Percentiles rank a stretch among this genome's conserved stretches.
These are phyloP conservation scores for Echinarachnius parma DNA, from an alignment of 53 echinoderm and acorn worm species.

Conservation along the genomic window DNA sequence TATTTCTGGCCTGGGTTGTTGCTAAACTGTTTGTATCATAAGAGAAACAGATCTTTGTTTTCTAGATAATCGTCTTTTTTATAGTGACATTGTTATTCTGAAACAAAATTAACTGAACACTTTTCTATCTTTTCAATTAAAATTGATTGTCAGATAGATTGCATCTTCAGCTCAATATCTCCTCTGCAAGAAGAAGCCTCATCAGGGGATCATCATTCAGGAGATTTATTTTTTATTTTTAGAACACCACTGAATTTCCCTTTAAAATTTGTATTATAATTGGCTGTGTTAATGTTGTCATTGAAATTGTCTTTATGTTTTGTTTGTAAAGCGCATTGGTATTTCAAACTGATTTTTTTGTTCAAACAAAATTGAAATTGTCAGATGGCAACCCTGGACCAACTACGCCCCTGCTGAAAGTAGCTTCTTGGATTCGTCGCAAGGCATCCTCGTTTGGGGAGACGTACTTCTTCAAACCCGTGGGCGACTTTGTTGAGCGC, in stretches of 20 bases:
- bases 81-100: too few species aligned
- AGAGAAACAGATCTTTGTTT: too few species aligned
- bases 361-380: neutral
- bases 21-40: too few species aligned
- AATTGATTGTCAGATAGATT: too few species aligned
- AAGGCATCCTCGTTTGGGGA: slow-evolving; percentile 73
- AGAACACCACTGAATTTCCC: neutral
- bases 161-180: too few species aligned
- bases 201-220: neutral
- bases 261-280: neutral
- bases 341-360: neutral
- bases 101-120: too few species aligned
- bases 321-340: too few species aligned
- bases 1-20: too few species aligned
- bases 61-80: too few species aligned
- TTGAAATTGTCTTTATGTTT: too few species aligned
- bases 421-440: slow-evolving; percentile 68
- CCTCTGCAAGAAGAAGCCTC: neutral
- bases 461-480: slow-evolving; percentile 67
- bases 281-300: too few species aligned
- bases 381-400: neutral
- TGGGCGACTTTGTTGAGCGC: slow-evolving; percentile 27
- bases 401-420: slow-evolving; percentile 41
- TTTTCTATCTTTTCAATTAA: too few species aligned
- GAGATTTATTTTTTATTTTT: neutral